Evolutionary conservation across 2,797 vertebrate genomes (phyloP).

Genomic region (Ctenosaura bakeri): DNA sequence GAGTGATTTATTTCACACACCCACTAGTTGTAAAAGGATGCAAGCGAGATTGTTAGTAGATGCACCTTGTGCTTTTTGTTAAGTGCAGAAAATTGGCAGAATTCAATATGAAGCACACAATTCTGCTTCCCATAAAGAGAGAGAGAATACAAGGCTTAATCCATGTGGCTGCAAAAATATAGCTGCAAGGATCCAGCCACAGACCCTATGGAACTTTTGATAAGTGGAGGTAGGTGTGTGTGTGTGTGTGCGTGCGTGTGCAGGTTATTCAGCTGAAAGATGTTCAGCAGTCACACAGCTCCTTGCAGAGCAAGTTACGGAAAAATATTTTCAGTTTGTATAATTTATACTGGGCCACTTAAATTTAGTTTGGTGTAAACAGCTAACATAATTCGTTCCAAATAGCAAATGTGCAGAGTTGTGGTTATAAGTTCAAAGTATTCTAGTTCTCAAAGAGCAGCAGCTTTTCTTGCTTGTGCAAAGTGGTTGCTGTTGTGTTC

Average conservation of each 20-base stretch:
- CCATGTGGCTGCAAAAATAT: neutral
- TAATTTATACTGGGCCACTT: neutral
- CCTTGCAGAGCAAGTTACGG: neutral
- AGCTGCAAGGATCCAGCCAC: neutral
- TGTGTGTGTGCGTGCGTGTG: too few relatives aligned
- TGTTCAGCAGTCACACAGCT: neutral
- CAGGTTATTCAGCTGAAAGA: too few relatives aligned
- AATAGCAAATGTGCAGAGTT: neutral
- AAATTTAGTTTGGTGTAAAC: neutral
- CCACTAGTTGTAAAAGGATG: neutral
- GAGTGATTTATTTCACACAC: neutral
- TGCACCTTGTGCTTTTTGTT: neutral
- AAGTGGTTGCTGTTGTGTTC: too few relatives aligned
- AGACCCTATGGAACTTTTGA: neutral
- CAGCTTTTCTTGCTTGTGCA: too few relatives aligned
- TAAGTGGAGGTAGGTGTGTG: neutral
- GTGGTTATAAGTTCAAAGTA: neutral
- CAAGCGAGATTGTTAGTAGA: neutral
- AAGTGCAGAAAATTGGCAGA: neutral
- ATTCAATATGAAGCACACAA: neutral
- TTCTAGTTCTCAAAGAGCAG: neutral
- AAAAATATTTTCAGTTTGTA: neutral
- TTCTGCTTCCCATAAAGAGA: too few relatives aligned
- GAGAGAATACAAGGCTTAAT: neutral
- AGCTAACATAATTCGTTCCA: neutral